A percentile compares a stretch with the other conserved stretches of the same genome.
Conservation (phyloP, 2,113 vertebrate species). For the Marmota flaviventris region DNA sequence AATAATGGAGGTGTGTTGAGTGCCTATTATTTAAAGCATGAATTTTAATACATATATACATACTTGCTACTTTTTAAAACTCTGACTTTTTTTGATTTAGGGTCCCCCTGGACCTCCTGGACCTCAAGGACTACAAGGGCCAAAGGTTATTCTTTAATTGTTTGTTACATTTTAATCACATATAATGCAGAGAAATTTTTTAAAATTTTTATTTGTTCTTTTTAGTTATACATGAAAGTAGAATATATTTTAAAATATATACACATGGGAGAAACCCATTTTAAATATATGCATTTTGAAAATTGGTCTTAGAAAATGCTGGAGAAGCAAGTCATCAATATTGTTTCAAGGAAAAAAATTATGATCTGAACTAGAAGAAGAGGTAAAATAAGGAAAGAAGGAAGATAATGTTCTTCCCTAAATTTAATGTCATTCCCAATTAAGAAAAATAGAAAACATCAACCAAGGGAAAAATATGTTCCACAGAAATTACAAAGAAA, state of each 20-base stretch:
- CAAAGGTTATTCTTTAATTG: conserved; percentile 91
- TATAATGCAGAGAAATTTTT: not conserved
- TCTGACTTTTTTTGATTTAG: conserved; percentile 89
- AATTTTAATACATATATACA: not conserved
- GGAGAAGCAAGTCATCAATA: not conserved
- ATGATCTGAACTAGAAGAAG: not conserved
- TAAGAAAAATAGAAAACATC: not conserved
- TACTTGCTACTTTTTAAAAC: conserved; percentile 58
- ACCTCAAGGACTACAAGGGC: conserved; percentile 92
- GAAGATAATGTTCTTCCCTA: not conserved
- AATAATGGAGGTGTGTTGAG: not conserved
- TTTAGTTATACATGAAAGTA: too few relatives aligned
- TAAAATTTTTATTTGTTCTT: too few relatives aligned
- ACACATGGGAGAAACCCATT: not conserved
- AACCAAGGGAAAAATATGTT: not conserved
- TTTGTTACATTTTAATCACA: conserved; percentile 6
- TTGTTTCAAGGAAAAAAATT: not conserved
- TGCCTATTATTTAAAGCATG: conserved; percentile 7
- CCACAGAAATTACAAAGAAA: conserved; percentile 15
- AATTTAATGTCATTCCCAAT: too few relatives aligned
- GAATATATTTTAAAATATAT: too few relatives aligned
- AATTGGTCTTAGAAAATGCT: not conserved
- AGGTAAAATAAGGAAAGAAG: not conserved
- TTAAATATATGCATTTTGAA: not conserved
- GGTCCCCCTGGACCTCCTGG: conserved; percentile 94